Evolutionary conservation across 2,113 vertebrate species (phyloP).

Genomic region (Pyrgilauda ruficollis): DNA sequence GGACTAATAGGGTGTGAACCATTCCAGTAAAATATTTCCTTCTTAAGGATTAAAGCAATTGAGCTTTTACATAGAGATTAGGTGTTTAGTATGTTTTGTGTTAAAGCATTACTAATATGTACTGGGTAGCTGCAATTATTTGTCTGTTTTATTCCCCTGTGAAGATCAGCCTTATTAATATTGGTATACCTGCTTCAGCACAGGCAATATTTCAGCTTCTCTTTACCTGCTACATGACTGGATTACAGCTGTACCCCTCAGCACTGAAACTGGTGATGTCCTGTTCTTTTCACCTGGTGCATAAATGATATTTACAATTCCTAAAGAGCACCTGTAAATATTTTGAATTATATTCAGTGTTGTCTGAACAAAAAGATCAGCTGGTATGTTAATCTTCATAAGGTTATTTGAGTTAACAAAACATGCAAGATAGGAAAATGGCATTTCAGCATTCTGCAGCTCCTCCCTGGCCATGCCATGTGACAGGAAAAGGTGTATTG

Average conservation of each 20-base stretch:
- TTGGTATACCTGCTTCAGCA: neutral
- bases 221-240: fast-evolving
- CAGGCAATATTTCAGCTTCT: neutral
- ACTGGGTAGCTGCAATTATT: neutral
- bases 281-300: neutral
- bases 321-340: neutral
- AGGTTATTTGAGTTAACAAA: neutral
- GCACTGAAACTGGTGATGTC: neutral
- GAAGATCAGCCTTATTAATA: neutral
- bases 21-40: neutral
- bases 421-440: neutral
- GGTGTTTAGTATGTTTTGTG: neutral
- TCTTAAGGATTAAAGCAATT: neutral
- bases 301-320: neutral
- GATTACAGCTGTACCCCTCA: neutral
- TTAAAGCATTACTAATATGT: neutral
- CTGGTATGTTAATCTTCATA: neutral
- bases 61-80: neutral
- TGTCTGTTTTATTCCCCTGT: neutral
- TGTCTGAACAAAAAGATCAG: neutral
- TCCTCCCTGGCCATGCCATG: neutral
- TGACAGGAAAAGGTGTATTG: neutral
- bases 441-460: neutral
- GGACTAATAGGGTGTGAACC: neutral
- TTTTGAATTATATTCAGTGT: neutral